Evolutionary conservation across 2,888 invertebrate species (phyloP).

Genomic region (Stenodera caucasica): DNA sequence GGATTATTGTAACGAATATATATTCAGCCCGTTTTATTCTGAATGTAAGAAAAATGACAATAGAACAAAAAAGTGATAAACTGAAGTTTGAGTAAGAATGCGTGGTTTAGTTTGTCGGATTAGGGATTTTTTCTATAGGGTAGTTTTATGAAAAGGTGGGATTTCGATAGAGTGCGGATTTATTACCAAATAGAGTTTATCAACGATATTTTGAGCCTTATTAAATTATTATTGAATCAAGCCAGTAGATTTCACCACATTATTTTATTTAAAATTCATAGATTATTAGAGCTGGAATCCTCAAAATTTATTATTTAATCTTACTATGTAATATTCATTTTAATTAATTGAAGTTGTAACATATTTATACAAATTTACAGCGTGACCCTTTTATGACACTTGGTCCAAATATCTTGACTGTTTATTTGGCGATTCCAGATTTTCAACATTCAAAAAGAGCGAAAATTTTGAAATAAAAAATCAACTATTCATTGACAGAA

Average conservation of each 20-base stretch:
- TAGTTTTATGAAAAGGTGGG: slow-evolving; percentile 12
- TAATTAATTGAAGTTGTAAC: neutral
- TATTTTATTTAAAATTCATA: too few species aligned
- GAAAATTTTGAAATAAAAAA: too few species aligned
- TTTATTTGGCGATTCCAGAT: too few species aligned
- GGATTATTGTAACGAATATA: neutral
- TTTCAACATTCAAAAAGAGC: too few species aligned
- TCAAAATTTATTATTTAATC: neutral
- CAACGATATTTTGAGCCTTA: too few species aligned
- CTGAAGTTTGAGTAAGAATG: slow-evolving; percentile 6
- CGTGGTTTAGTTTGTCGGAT: neutral
- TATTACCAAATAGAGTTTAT: slow-evolving; percentile 10
- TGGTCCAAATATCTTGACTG: too few species aligned
- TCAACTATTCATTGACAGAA: too few species aligned
- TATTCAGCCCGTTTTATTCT: neutral
- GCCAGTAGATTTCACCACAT: too few species aligned
- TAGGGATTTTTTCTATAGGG: slow-evolving; percentile 3
- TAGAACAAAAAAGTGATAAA: neutral
- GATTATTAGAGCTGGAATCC: neutral
- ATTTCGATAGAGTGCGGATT: slow-evolving; percentile 5
- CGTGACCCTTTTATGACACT: too few species aligned
- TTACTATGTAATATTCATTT: neutral
- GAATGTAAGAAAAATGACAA: neutral
- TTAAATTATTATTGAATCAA: too few species aligned
- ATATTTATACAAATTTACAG: neutral